A percentile compares a stretch with the other conserved stretches of the same genome.
These are phyloP conservation scores for Cheilosia soror DNA, from an alignment of 2,888 invertebrate genomes.

Conservation along the genomic window DNA sequence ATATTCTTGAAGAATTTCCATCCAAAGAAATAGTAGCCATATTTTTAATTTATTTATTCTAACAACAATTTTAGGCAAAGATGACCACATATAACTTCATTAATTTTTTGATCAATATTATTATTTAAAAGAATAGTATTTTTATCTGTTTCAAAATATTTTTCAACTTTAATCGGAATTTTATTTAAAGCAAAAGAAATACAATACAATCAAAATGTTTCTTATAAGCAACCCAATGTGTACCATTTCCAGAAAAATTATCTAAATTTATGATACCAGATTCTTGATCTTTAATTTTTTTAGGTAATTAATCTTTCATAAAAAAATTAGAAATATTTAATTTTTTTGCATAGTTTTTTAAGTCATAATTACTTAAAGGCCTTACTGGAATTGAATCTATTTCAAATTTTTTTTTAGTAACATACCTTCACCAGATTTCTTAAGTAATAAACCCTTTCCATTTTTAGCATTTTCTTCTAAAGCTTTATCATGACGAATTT, in stretches of 20 bases:
- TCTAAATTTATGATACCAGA: conserved; percentile 28
- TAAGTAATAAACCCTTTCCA: conserved; percentile 36
- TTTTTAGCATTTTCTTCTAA: conserved; percentile 37
- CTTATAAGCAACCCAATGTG: conserved; percentile 81
- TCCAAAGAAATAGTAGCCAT: conserved; percentile 17
- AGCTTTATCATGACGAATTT: conserved; percentile 23
- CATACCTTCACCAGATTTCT: conserved; percentile 24
- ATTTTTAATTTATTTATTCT: conserved; percentile 23
- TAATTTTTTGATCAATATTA: conserved; percentile 76
- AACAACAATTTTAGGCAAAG: conserved; percentile 77
- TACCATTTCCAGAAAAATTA: conserved; percentile 73
- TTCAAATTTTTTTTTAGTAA: conserved; percentile 20
- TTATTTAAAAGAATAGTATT: conserved; percentile 78
- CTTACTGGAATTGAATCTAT: conserved; percentile 12
- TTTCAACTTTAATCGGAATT: neutral
- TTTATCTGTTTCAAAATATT: conserved; percentile 79
- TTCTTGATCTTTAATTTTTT: conserved; percentile 30
- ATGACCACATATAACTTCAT: conserved; percentile 78
- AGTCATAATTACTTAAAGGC: conserved; percentile 76
- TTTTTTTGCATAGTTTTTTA: conserved; percentile 77
- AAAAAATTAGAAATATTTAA: conserved; percentile 77
- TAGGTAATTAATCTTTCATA: conserved; percentile 14
- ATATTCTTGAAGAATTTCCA: conserved; percentile 27
- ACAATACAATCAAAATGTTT: conserved; percentile 77
- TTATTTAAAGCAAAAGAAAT: conserved; percentile 69